Conservation (phyloP, 2,113 vertebrate species). For the Bujurquina vittata region DNA sequence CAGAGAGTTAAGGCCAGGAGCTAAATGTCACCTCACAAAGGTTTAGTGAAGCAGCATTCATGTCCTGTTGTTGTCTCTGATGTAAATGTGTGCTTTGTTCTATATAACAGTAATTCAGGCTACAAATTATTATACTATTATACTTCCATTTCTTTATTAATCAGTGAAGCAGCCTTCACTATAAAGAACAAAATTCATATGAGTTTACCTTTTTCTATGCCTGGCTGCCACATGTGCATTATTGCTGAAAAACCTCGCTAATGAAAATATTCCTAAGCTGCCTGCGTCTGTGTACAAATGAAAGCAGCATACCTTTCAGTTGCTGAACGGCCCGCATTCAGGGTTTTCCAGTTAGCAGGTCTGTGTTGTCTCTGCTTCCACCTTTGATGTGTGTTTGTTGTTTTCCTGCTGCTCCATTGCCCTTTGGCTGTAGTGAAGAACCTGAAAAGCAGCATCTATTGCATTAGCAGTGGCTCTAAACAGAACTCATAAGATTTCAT, state of each 20-base stretch:
- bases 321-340: background rate
- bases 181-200: background rate
- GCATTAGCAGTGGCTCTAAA: background rate
- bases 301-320: background rate
- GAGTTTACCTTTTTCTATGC: background rate
- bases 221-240: background rate
- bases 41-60: background rate
- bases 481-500: background rate
- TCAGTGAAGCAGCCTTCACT: background rate
- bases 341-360: background rate
- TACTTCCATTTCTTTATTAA: background rate
- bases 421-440: background rate
- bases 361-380: background rate
- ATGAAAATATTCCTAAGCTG: background rate
- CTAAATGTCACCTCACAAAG: slow-evolving; percentile 29
- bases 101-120: background rate
- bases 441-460: background rate
- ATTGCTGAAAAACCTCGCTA: background rate
- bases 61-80: background rate
- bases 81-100: background rate
- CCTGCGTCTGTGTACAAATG: no score
- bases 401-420: background rate
- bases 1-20: background rate
- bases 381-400: background rate
- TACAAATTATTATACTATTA: background rate